Evolutionary conservation across 2,113 vertebrate species (phyloP), one percentile per base, ranked within the genome.

Genomic region (Tonatia bakeri): DNA sequence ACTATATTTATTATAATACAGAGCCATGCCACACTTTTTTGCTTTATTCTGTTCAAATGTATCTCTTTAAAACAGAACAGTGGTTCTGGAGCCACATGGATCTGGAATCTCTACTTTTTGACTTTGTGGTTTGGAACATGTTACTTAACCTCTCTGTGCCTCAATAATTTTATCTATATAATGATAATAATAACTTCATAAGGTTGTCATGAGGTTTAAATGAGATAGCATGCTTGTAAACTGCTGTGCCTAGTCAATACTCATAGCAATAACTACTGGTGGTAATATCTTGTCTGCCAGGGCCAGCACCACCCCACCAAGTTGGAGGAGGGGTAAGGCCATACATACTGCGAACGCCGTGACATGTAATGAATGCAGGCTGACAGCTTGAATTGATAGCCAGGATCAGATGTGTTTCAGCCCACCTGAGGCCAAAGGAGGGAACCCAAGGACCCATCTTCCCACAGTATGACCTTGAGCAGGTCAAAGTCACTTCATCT

Each of bases 331-430:
- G 3, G 1, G 13, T 17, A n/a, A 67, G 67, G 80, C 40, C 54
- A 22, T 31, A 16, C 24, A 9, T 2, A 1, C 36, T 22, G 36
- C 16, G 6, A 22, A 26, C 8, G 1, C 43, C 10, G 10, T n/a
- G 36, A 82, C 20, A 12, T 40, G 43, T 22, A 26, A 31, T 14
- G 76, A 52, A 52, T 9, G 33, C 26, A 50, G 5, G 19, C 3
- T 5, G 11, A 40, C 38, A 45, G 50, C n/a, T n/a, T 14, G 56
- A 77, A 16, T 4, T 1, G 15, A 33, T 10, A 13, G 26, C 33
- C 76, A 64, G 54, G 54, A 22, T 45, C 70, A 50, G 20, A 13
- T 87, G 8, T 52, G 26, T 70, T 61, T 73, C n/a, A 95, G 33
- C 7, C 28, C 36, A 88, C 33, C 72, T 12, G 50, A 77, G 82